Percentiles rank a stretch among this genome's conserved stretches.
phyloP scores from a whole-genome alignment of 2,113 vertebrate species.

The Silurus glanis region DNA sequence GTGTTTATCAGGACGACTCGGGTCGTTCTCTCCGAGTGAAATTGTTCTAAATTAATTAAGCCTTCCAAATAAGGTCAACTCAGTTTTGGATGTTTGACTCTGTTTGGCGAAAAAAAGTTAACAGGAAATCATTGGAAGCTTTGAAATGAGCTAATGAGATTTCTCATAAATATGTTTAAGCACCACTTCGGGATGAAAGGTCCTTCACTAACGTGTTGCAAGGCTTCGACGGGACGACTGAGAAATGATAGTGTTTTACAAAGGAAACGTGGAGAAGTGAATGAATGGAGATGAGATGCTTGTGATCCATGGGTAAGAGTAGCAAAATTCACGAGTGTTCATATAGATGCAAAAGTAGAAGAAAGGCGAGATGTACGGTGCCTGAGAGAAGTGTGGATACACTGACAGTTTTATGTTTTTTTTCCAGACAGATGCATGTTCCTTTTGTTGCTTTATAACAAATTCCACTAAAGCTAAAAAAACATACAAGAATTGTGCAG shows the following conservation, averaged over 20 bases:
- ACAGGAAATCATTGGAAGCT: conserved; percentile 22
- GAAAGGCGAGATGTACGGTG: neutral
- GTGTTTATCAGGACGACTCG: neutral
- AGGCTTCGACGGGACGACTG: conserved; percentile 7
- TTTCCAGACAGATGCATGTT: too few relatives aligned
- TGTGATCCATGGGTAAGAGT: neutral
- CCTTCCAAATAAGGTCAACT: neutral
- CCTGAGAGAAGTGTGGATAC: too few relatives aligned
- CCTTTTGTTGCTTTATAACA: too few relatives aligned
- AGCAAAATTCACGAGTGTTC: neutral
- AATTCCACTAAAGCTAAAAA: too few relatives aligned
- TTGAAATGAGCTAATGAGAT: conserved; percentile 21
- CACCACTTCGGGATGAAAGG: conserved; percentile 7
- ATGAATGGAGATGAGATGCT: neutral
- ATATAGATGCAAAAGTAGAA: neutral
- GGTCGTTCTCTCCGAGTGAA: neutral
- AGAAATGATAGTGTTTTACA: neutral
- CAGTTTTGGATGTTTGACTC: neutral
- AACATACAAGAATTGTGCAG: too few relatives aligned
- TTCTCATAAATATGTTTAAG: conserved; percentile 20
- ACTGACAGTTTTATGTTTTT: too few relatives aligned
- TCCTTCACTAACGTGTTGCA: neutral
- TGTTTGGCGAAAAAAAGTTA: conserved; percentile 10
- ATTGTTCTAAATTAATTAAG: conserved; percentile 21
- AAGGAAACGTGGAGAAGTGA: neutral